Base-by-base conservation (phyloP, 2,797 vertebrate genomes). In the Paratrypauchen microcephalus region DNA sequence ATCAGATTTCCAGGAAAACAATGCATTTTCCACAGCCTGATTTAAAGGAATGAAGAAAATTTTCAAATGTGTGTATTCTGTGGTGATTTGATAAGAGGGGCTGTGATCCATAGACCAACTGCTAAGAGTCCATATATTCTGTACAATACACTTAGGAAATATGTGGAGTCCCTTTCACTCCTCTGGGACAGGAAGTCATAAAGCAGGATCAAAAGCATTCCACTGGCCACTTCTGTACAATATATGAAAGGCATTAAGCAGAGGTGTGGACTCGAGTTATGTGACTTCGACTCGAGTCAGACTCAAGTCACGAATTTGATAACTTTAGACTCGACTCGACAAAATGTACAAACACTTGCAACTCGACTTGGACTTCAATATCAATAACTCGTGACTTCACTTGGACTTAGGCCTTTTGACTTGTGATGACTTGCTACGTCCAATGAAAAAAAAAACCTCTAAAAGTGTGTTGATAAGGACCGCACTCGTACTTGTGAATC, bases 101-200 rank as follows among this genome's bases (percentile, higher is more conserved):
- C 15, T 55, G 68, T n/a, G 26, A 65, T 71, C 30, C 62, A 58
- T 50, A 26, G 54, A 36, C 4, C 16, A 61, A 41, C 24, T 32
- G 30, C 54, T 50, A 56, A 66, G 19, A 62, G 67, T 75, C 68
- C 66, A 69, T 19, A 6, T 6, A n/a, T 58, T 66, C 30, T 65
- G 66, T 56, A 57, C 54, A 65, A 71, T 69, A 63, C 16, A 21
- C 70, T 61, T 72, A 83, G 85, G 86, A 91, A 89, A 85, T n/a
- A 71, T 79, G 65, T 60, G 57, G 70, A 54, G 59, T 84, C 66
- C 72, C 74, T 83, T 75, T 79, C 79, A 70, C 80, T 0, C 67
- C 83, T 71, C 70, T 60, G 76, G 81, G 87, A 87, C 82, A 83
- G 87, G 88, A 91, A 91, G 86, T 84, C 79, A 88, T 88, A 86